phyloP scores from a whole-genome alignment of 2,113 vertebrate genomes.

The Prolemur simus region DNA sequence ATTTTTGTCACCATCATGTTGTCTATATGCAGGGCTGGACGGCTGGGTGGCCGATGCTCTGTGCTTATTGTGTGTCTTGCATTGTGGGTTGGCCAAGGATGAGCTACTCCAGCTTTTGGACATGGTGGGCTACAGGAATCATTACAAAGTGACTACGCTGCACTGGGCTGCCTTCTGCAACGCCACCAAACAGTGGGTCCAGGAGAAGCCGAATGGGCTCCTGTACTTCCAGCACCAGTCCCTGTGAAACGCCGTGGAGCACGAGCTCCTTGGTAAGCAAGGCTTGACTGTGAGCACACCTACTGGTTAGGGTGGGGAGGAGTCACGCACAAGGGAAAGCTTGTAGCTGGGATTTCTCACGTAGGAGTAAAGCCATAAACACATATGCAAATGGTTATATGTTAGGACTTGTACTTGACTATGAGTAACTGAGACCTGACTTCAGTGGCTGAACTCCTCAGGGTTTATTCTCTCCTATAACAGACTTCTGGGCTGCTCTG shows the following conservation, averaged over 20 bases:
- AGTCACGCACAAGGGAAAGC: background rate
- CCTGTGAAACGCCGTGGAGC: conserved; percentile 42
- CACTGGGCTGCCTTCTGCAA: conserved; percentile 76
- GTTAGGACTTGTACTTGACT: background rate
- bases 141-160: background rate
- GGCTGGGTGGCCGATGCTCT: conserved; percentile 76
- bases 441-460: background rate
- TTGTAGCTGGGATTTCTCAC: background rate
- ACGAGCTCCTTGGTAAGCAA: conserved; percentile 74
- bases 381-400: background rate
- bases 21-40: conserved; percentile 5
- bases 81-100: conserved; percentile 34
- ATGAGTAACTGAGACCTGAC: background rate
- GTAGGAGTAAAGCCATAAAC: background rate
- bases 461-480: background rate
- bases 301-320: background rate
- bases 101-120: conserved; percentile 63
- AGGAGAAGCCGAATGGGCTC: conserved; percentile 55
- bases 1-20: fast-evolving
- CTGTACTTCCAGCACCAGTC: conserved; percentile 74
- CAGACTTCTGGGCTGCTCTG: background rate
- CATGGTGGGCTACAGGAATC: conserved; percentile 56
- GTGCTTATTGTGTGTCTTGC: conserved; percentile 51
- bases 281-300: background rate
- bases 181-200: conserved; percentile 65